Conservation (phyloP, 2,888 invertebrate genomes). For the Thelaira solivaga region DNA sequence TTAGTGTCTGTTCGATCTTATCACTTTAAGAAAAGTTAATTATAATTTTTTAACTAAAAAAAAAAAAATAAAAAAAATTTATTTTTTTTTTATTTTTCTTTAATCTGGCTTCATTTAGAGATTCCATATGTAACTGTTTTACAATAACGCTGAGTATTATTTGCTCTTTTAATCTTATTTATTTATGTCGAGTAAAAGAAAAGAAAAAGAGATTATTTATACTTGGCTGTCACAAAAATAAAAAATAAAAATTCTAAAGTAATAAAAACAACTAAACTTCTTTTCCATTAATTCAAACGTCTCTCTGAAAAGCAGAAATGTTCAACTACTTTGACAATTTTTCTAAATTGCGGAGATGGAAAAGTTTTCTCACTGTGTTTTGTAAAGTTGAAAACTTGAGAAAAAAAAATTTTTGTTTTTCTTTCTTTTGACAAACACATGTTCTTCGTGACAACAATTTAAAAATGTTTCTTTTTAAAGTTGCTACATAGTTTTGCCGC, state of each 20-base stretch:
- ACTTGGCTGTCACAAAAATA: slow-evolving; percentile 32
- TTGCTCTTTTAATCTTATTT: neutral
- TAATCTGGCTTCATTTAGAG: no score
- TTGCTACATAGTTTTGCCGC: slow-evolving; percentile 50
- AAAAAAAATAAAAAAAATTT: no score
- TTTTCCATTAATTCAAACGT: slow-evolving; percentile 11
- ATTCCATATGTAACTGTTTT: no score
- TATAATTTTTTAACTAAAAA: no score
- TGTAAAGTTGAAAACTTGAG: slow-evolving; percentile 4
- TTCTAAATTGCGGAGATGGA: slow-evolving; percentile 1
- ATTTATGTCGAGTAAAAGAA: neutral
- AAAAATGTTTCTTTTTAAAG: slow-evolving; percentile 19
- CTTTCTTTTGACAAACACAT: slow-evolving; percentile 44
- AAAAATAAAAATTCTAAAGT: slow-evolving; percentile 2
- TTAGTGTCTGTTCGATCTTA: no score
- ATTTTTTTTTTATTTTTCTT: neutral
- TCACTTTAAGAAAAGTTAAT: no score
- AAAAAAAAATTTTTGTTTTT: neutral
- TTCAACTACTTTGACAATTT: slow-evolving; percentile 1
- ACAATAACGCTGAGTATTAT: no score
- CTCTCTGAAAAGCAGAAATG: neutral
- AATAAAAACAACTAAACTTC: neutral
- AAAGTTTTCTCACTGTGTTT: neutral
- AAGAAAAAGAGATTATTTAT: slow-evolving; percentile 16
- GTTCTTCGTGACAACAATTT: slow-evolving; percentile 57